Evolutionary conservation across 2,888 invertebrate species (phyloP).

Genomic region (Phortica okadai): DNA sequence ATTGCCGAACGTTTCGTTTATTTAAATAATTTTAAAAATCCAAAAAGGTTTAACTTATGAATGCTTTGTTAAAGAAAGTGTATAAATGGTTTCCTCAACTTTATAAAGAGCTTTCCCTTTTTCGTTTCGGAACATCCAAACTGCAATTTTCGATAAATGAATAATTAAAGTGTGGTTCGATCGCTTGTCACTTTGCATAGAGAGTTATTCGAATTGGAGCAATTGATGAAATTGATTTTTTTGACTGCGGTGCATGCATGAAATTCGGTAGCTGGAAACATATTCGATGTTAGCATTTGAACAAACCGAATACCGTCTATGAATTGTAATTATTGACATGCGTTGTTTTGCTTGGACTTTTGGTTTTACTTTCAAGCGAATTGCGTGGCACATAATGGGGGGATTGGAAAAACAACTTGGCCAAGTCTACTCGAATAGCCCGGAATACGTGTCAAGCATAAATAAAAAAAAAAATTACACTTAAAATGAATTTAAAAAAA

Average conservation of each 20-base stretch:
- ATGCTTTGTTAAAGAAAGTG: neutral
- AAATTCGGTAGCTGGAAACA: slow-evolving; percentile 1
- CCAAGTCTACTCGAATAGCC: neutral
- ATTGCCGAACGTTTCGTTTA: no score
- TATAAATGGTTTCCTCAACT: neutral
- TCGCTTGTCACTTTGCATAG: neutral
- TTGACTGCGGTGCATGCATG: neutral
- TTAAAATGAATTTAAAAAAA: slow-evolving; percentile 32
- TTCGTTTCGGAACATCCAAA: neutral
- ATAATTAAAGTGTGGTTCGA: neutral
- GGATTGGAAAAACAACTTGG: neutral
- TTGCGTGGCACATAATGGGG: neutral
- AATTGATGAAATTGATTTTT: neutral
- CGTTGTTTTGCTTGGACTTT: slow-evolving; percentile 15
- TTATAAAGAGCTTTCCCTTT: slow-evolving; percentile 14
- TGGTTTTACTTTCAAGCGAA: slow-evolving; percentile 13
- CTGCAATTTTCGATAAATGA: neutral
- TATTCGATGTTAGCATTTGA: neutral
- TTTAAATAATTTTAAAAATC: no score
- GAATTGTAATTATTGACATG: slow-evolving; percentile 57
- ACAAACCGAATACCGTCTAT: slow-evolving; percentile 24
- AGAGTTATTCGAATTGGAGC: neutral
- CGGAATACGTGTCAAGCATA: slow-evolving; percentile 22
- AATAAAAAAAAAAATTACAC: neutral
- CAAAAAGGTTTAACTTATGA: no score